Evolutionary conservation across 2,113 vertebrate genomes (phyloP).

Genomic region (Dascyllus trimaculatus): DNA sequence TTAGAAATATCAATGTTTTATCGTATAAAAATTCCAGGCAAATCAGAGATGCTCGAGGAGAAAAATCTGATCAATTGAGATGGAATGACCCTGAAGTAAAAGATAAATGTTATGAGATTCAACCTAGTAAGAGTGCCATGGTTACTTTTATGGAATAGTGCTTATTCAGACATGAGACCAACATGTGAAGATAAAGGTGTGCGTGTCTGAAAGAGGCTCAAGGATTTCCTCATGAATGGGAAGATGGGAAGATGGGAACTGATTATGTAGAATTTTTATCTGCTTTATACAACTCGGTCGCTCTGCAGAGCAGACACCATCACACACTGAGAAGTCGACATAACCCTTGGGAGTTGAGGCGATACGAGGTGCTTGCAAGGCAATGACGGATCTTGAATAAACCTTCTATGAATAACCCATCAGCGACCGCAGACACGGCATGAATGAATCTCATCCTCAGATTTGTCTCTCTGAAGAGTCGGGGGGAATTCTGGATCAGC

Average conservation of each 20-base stretch:
- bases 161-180: neutral
- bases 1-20: no score
- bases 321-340: slow-evolving; percentile 16
- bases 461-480: slow-evolving; percentile 13
- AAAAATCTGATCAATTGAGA: no score
- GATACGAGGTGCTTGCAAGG: slow-evolving; percentile 18
- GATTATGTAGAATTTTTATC: slow-evolving; percentile 3
- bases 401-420: slow-evolving; percentile 29
- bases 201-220: no score
- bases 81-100: no score
- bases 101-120: no score
- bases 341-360: slow-evolving; percentile 12
- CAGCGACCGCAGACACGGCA: neutral
- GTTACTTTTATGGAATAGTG: neutral
- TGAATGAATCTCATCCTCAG: slow-evolving; percentile 14
- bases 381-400: slow-evolving; percentile 29
- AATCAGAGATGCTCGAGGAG: no score
- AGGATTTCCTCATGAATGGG: no score
- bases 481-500: neutral
- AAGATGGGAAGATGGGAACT: neutral
- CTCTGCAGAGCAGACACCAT: neutral
- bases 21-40: no score
- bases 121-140: no score
- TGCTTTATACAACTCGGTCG: neutral
- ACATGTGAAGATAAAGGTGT: neutral